These are phyloP conservation scores for Therioaphis trifolii DNA, from an alignment of 2,888 invertebrate species.

Conservation along the genomic window DNA sequence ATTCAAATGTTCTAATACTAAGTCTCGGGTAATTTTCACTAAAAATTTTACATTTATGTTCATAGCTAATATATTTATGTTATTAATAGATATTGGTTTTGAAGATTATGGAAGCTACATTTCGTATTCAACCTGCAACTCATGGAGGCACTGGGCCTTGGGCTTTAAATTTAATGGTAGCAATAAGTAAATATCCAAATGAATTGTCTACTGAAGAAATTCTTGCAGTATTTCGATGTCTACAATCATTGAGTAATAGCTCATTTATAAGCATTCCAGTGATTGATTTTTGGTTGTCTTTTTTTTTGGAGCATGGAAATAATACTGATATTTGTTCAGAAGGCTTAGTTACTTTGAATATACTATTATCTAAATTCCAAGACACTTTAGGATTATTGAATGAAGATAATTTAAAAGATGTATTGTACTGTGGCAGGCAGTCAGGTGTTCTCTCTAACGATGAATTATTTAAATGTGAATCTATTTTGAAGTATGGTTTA, in stretches of 20 bases:
- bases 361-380: neutral
- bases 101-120: conserved; percentile 24
- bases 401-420: neutral
- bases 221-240: conserved; percentile 19
- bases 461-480: conserved; percentile 26
- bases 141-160: conserved; percentile 51
- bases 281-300: conserved; percentile 27
- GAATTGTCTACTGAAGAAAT: conserved; percentile 24
- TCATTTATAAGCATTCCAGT: neutral
- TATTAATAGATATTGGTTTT: conserved; percentile 23
- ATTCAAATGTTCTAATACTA: neutral
- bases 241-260: conserved; percentile 23
- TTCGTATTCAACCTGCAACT: conserved; percentile 41
- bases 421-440: neutral
- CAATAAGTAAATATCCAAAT: neutral
- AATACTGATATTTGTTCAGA: neutral
- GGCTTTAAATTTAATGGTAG: conserved; percentile 43
- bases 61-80: neutral
- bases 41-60: neutral
- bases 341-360: conserved; percentile 36
- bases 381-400: neutral
- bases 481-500: conserved; percentile 26
- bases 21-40: conserved; percentile 17
- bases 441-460: conserved; percentile 9
- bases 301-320: conserved; percentile 10